Conservation (phyloP, 2,113 vertebrate species). For the Parotia lawesii region DNA sequence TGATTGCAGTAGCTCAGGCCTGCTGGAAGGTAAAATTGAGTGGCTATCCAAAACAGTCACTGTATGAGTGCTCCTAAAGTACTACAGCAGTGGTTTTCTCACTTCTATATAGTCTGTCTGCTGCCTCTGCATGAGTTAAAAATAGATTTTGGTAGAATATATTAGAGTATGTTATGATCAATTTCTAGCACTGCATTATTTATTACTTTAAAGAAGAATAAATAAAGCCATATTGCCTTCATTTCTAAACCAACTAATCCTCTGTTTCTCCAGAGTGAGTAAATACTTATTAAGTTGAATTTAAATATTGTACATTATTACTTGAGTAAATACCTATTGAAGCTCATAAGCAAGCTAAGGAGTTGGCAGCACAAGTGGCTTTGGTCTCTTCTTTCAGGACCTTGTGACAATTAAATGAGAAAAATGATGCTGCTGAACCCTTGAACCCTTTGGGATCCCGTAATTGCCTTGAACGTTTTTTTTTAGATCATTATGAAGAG, state of each 20-base stretch:
- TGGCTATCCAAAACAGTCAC: not conserved
- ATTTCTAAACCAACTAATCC: conserved; percentile 2
- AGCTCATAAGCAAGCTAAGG: not conserved
- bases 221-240: conserved; percentile 21
- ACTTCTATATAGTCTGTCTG: not conserved
- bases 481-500: not conserved
- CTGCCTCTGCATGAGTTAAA: not conserved
- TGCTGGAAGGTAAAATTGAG: conserved; percentile 1
- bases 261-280: not conserved
- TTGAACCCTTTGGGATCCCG: not conserved
- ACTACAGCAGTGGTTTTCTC: not conserved
- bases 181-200: conserved; percentile 44
- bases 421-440: not conserved
- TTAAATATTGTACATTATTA: not conserved
- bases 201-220: conserved; percentile 35
- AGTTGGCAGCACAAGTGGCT: not conserved
- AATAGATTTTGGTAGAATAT: conserved; percentile 1
- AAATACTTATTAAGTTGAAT: not conserved
- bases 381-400: not conserved
- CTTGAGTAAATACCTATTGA: conserved; percentile 4
- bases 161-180: not conserved
- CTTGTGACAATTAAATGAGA: not conserved
- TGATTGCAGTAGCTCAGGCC: not conserved
- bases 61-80: not conserved
- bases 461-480: not conserved